Conservation (phyloP, 2,888 invertebrate genomes). For the Macrosiphum euphorbiae region DNA sequence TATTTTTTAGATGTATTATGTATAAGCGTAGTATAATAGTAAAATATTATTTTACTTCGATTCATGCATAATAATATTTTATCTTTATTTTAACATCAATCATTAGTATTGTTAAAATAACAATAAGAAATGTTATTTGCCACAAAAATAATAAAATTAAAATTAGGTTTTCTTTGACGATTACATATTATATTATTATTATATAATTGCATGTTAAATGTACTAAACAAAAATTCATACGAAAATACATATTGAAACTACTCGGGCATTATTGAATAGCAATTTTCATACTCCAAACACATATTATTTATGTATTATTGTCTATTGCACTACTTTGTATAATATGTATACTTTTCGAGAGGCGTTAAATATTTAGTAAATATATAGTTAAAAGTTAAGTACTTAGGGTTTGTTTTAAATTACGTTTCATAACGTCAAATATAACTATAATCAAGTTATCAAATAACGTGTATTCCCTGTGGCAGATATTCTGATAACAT, state of each 20-base stretch:
- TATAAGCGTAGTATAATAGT: too few relatives aligned
- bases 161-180: not conserved
- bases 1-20: too few relatives aligned
- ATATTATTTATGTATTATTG: not conserved
- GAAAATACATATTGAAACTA: not conserved
- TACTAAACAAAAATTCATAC: not conserved
- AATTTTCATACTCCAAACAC: not conserved
- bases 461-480: not conserved
- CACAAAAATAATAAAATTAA: too few relatives aligned
- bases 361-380: not conserved
- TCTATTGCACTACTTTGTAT: not conserved
- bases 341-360: not conserved
- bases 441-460: slow-evolving; percentile 21
- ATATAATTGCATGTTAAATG: not conserved
- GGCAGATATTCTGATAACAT: not conserved
- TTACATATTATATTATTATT: not conserved
- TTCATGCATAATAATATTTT: too few relatives aligned
- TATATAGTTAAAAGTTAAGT: not conserved
- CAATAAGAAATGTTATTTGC: too few relatives aligned
- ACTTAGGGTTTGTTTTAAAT: not conserved
- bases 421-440: not conserved
- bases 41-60: too few relatives aligned
- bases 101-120: too few relatives aligned
- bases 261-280: not conserved
- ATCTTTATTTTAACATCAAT: too few relatives aligned